Conservation (phyloP, 2,888 invertebrate genomes). For the Aspidapion aeneum region DNA sequence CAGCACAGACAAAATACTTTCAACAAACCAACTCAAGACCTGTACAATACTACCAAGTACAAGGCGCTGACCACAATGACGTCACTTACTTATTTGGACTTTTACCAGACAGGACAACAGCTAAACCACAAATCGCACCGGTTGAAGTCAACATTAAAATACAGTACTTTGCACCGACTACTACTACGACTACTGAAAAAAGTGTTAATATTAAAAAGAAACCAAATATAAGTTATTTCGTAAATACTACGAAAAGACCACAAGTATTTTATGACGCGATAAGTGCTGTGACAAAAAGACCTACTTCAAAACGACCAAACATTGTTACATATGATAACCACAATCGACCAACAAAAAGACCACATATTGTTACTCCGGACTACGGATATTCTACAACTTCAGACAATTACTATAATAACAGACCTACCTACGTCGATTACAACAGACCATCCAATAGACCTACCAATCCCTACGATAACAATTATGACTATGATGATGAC, state of each 20-base stretch:
- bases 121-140: slow-evolving; percentile 18
- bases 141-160: slow-evolving; percentile 40
- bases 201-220: slow-evolving; percentile 19
- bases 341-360: slow-evolving; percentile 7
- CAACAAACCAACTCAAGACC: slow-evolving; percentile 16
- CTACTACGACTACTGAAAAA: slow-evolving; percentile 18
- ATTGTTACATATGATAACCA: slow-evolving; percentile 10
- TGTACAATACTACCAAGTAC: slow-evolving; percentile 17
- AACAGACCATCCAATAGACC: slow-evolving; percentile 14
- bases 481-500: slow-evolving; percentile 15
- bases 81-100: slow-evolving; percentile 29
- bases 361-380: slow-evolving; percentile 4
- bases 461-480: slow-evolving; percentile 5
- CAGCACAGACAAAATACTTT: slow-evolving; percentile 6
- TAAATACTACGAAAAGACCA: slow-evolving; percentile 8
- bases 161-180: slow-evolving; percentile 32
- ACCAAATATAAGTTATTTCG: slow-evolving; percentile 16
- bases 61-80: slow-evolving; percentile 22
- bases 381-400: slow-evolving; percentile 9
- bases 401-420: slow-evolving; percentile 9
- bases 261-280: neutral
- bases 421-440: slow-evolving; percentile 16
- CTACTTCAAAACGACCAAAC: slow-evolving; percentile 1
- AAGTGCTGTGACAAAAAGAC: neutral
- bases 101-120: slow-evolving; percentile 20